Base-by-base conservation (phyloP, 2,888 invertebrate genomes). In the Coremacera marginata region DNA sequence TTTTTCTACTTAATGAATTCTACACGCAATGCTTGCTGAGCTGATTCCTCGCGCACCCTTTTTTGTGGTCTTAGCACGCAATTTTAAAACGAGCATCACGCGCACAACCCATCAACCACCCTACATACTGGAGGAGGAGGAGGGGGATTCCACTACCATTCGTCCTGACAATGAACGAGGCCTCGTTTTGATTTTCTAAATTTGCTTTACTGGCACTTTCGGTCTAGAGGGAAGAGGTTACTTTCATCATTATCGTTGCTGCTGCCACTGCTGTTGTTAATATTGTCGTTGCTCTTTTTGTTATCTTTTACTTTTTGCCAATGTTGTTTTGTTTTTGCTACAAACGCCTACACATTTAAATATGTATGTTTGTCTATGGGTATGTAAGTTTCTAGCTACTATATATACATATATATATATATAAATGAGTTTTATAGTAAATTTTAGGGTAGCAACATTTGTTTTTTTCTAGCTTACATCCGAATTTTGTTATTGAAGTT, bases 61-160 rank as follows among this genome's bases (percentile, higher is more conserved):
- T 65, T 34, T 31, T 76, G 62, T 72, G 57, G 62, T 68, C 67
- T 63, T 57, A 82, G 82, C 86, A 87, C 86, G 86, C 86, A 86
- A 86, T 84, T 86, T 85, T 82, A 83, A 84, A 86, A 84, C 82
- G 83, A 86, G 83, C 80, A 82, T 82, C 83, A 84, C 83, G 83
- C 82, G 80, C 83, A 78, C 80, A 44, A 78, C 80, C 80, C 55
- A 49, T 57, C 60, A 70, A 16, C 72, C 67, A 52, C 74, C 44
- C 55, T 49, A 52, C 63, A 7, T 19, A 2, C 55, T 55, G 55
- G 19, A n/a, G 55, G 3, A 55, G 44, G 44, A 44, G 44, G 44
- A 44, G 44, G 14, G 44, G 37, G 8, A 37, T 37, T 8, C 37
- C 37, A 37, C 44, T 11, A 44, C 44, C 44, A 2, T 11, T 44